These are phyloP conservation scores for Habrosyne pyritoides DNA, from an alignment of 2,888 invertebrate species.

Conservation along the genomic window DNA sequence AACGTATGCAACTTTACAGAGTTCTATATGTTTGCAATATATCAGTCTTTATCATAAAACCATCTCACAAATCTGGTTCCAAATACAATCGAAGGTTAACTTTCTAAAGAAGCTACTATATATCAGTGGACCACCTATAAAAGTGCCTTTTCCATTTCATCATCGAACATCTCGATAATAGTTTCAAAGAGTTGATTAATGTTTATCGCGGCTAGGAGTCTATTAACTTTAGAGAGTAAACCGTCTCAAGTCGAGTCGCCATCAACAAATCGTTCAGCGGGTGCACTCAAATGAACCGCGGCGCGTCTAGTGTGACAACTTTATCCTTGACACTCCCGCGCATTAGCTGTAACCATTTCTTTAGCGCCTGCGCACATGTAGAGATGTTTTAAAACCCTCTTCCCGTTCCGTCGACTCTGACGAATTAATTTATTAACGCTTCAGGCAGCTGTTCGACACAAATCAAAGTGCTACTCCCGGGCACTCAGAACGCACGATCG, in stretches of 20 bases:
- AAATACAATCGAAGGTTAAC: neutral
- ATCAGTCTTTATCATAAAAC: too few relatives aligned
- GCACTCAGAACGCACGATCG: slow-evolving; percentile 63
- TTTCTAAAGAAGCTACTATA: neutral
- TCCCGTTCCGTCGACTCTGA: slow-evolving; percentile 75
- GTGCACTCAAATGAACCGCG: slow-evolving; percentile 42
- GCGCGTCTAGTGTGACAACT: slow-evolving; percentile 48
- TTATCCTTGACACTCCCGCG: slow-evolving; percentile 56
- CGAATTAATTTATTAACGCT: slow-evolving; percentile 83
- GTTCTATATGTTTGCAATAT: neutral
- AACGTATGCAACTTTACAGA: neutral
- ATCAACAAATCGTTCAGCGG: slow-evolving; percentile 72
- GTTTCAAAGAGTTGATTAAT: slow-evolving; percentile 48
- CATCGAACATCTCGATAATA: slow-evolving; percentile 30
- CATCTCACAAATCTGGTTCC: neutral
- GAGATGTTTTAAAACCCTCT: slow-evolving; percentile 68
- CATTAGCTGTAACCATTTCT: slow-evolving; percentile 60
- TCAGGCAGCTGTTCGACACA: slow-evolving; percentile 78
- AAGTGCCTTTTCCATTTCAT: slow-evolving; percentile 47
- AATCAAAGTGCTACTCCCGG: slow-evolving; percentile 75
- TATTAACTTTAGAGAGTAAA: slow-evolving; percentile 54
- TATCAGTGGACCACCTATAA: slow-evolving; percentile 55
- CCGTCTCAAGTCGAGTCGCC: slow-evolving; percentile 45
- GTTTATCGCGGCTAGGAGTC: slow-evolving; percentile 60
- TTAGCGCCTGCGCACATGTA: slow-evolving; percentile 69